Evolutionary conservation across 1,140 invertebrate genomes (phyloP).

Genomic region (Pseudomyrmex sp.): DNA sequence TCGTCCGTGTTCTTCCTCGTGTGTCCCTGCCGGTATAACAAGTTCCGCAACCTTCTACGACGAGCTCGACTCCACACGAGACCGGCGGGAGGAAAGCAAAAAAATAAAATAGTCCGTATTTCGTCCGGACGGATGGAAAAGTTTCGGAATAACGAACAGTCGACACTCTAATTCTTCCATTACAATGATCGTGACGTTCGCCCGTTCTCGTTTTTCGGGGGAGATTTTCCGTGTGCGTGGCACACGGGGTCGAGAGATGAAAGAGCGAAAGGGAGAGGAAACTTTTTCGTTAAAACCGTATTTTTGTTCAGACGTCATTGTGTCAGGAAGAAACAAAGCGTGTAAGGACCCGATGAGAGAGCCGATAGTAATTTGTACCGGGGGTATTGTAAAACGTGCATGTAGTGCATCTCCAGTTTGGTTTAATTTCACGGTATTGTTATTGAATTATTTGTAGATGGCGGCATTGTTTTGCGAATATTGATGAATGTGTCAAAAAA

Average conservation of each 20-base stretch:
- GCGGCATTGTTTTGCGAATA: slow-evolving; percentile 45
- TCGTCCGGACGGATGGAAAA: slow-evolving; percentile 57
- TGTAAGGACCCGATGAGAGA: slow-evolving; percentile 35
- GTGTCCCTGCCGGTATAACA: slow-evolving; percentile 30
- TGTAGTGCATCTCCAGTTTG: slow-evolving; percentile 52
- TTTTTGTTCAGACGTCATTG: slow-evolving; percentile 53
- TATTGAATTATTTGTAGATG: slow-evolving; percentile 56
- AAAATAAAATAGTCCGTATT: slow-evolving; percentile 68
- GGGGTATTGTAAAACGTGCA: slow-evolving; percentile 18
- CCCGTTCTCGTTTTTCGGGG: slow-evolving; percentile 28
- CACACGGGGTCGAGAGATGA: not conserved
- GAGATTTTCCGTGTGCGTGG: slow-evolving; percentile 37
- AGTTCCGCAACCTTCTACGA: slow-evolving; percentile 35
- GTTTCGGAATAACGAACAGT: slow-evolving; percentile 72
- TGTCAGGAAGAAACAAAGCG: slow-evolving; percentile 42
- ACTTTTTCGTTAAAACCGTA: slow-evolving; percentile 42
- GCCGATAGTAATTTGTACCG: slow-evolving; percentile 49
- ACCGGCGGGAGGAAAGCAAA: slow-evolving; percentile 1
- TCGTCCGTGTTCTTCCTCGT: not conserved
- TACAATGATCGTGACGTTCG: slow-evolving; percentile 65
- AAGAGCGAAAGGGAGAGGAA: slow-evolving; percentile 36
- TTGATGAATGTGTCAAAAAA: slow-evolving; percentile 60
- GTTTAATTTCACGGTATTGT: slow-evolving; percentile 58
- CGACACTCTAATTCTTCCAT: slow-evolving; percentile 73
- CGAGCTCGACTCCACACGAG: slow-evolving; percentile 36